phyloP scores from a whole-genome alignment of 2,113 vertebrate genomes.

The Lipotes vexillifer region DNA sequence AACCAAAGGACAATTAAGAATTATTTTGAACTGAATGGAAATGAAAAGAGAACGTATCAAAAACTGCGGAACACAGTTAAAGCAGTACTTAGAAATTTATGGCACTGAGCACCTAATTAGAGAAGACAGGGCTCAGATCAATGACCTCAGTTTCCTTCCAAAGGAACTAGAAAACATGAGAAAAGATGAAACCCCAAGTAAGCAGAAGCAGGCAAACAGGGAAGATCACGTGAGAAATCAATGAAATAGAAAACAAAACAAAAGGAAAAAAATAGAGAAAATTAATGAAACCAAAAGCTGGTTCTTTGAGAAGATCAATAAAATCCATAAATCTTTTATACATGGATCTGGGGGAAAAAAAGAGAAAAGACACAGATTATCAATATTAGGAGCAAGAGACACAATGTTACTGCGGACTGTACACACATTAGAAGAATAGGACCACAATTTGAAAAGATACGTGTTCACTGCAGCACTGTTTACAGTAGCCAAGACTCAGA shows the following conservation, averaged over 20 bases:
- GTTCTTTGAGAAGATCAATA: neutral
- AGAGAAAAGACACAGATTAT: neutral
- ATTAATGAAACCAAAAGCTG: neutral
- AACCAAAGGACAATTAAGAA: neutral
- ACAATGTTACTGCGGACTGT: too few relatives aligned
- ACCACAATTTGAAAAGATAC: too few relatives aligned
- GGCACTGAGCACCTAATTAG: accelerated
- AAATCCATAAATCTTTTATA: neutral
- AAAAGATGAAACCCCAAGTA: neutral
- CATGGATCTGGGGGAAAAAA: neutral
- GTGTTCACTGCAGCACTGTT: too few relatives aligned
- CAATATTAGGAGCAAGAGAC: too few relatives aligned
- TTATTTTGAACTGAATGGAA: neutral
- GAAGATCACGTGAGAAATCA: neutral
- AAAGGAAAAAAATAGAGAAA: neutral
- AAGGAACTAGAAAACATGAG: neutral
- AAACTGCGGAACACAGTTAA: neutral
- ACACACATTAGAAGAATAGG: too few relatives aligned
- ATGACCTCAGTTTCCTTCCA: neutral
- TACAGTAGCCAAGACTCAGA: too few relatives aligned
- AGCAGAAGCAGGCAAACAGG: neutral
- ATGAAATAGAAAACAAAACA: neutral
- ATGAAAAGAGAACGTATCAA: neutral
- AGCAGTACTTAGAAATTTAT: accelerated
- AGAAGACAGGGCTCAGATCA: neutral